Evolutionary conservation across 1,140 invertebrate genomes (phyloP).

Genomic region (Rhopalosiphum maidis): DNA sequence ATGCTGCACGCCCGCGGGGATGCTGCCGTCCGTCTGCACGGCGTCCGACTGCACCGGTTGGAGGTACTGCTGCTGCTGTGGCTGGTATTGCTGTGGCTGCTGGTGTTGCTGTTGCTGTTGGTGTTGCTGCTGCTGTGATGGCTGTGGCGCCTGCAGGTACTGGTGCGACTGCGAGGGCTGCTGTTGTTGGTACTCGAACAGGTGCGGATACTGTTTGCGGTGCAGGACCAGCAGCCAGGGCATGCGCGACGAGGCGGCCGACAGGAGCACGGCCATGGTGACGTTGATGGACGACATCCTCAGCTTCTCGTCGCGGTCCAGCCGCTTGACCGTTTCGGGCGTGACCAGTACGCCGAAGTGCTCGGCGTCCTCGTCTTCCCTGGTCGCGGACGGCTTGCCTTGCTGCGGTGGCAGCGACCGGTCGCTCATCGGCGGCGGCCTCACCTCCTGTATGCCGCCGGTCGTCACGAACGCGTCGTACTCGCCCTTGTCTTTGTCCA

Average conservation of each 20-base stretch:
- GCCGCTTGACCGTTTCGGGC: slow-evolving; percentile 37
- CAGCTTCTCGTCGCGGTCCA: background rate
- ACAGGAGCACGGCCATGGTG: slow-evolving; percentile 29
- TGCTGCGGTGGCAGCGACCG: background rate
- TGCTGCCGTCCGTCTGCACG: background rate
- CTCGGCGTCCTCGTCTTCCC: slow-evolving; percentile 45
- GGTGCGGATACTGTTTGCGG: slow-evolving; percentile 20
- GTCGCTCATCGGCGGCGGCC: background rate
- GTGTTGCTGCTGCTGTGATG: background rate
- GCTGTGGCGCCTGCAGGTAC: background rate
- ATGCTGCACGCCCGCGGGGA: background rate
- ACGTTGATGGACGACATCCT: background rate
- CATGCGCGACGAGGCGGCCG: slow-evolving; percentile 24
- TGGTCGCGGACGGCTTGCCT: background rate
- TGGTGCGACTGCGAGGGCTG: background rate
- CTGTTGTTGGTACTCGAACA: slow-evolving; percentile 7
- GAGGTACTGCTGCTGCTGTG: background rate
- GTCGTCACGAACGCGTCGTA: slow-evolving; percentile 53
- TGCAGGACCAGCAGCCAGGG: slow-evolving; percentile 53
- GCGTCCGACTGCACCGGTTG: background rate
- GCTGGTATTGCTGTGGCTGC: background rate
- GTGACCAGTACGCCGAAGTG: slow-evolving; percentile 55
- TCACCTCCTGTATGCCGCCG: slow-evolving; percentile 56
- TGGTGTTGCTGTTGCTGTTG: background rate
- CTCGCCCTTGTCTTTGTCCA: slow-evolving; percentile 18